Evolutionary conservation across 2,113 vertebrate genomes (phyloP), one percentile per base, ranked within the genome.

Genomic region (Dromaius novaehollandiae): DNA sequence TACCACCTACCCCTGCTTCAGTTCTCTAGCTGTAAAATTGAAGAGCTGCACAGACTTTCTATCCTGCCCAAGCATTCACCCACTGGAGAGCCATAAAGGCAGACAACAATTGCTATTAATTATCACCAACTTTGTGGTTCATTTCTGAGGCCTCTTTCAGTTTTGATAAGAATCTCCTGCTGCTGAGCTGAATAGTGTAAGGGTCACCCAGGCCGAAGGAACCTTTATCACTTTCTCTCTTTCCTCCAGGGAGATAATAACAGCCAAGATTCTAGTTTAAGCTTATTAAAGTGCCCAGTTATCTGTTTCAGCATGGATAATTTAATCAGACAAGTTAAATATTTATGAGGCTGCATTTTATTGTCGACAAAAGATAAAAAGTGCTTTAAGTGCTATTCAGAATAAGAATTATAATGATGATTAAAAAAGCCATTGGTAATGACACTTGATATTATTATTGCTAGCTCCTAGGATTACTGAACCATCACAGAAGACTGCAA

Each of bases 251-350:
- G 73, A 97, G 92, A 92, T 75, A 97, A 85, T 85, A 96, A 93
- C 71, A 97, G 80, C 87, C 68, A 74, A 90, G 80, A 95, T 93
- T 95, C 92, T 73, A 68, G 53, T 89, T 89, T 82, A 95, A 96
- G 95, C 87, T 95, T 95, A 96, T 95, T 95, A 93, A 95, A 89
- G 86, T 28, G 38, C 36, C 38, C 25, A 65, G 82, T 86, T 97
- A 97, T 96, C 94, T 96, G 84, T 83, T 91, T 96, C 92, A 96
- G 89, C 77, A 79, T 66, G 69, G 95, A 82, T 94, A 97, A 93
- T 97, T 97, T 94, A 93, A 96, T 93, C 93, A 92, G 95, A 94
- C 30, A 89, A 94, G 81, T 96, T 97, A 97, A 98, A 98, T 98
- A 97, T 98, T 97, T 97, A 98, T 96, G 94, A 98, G 94, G 89